Evolutionary conservation across 2,113 vertebrate genomes (phyloP).

Genomic region (Caranx ignobilis): DNA sequence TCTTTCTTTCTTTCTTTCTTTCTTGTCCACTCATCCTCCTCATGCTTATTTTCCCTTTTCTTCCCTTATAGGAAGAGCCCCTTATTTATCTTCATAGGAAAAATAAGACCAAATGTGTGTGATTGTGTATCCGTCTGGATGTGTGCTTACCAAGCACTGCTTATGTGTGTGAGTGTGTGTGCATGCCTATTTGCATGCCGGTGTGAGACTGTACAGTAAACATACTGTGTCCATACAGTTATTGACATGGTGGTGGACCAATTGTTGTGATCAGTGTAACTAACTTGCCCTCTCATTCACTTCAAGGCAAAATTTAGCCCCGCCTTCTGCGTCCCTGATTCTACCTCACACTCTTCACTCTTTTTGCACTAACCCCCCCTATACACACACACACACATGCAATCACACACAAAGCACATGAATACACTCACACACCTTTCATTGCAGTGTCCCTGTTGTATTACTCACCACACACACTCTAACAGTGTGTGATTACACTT

Average conservation of each 20-base stretch:
- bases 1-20: slow-evolving; percentile 26
- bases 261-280: slow-evolving; percentile 80
- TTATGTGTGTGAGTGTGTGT: slow-evolving; percentile 73
- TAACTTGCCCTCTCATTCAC: slow-evolving; percentile 87
- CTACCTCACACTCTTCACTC: slow-evolving; percentile 83
- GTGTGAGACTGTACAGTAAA: slow-evolving; percentile 75
- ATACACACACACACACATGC: slow-evolving; percentile 10
- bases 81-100: slow-evolving; percentile 83
- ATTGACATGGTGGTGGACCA: slow-evolving; percentile 81
- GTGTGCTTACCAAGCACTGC: slow-evolving; percentile 79
- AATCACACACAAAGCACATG: slow-evolving; percentile 42
- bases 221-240: slow-evolving; percentile 78
- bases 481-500: slow-evolving; percentile 76
- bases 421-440: slow-evolving; percentile 71
- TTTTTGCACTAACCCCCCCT: slow-evolving; percentile 79
- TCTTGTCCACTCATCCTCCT: slow-evolving; percentile 64
- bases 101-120: slow-evolving; percentile 82
- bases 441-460: slow-evolving; percentile 81
- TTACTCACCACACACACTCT: slow-evolving; percentile 69
- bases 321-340: slow-evolving; percentile 79
- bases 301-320: slow-evolving; percentile 84
- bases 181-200: slow-evolving; percentile 79
- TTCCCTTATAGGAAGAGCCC: slow-evolving; percentile 87
- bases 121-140: slow-evolving; percentile 74
- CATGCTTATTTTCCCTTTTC: slow-evolving; percentile 84